Evolutionary conservation across 2,888 invertebrate species (phyloP), one percentile per base, ranked within the genome.

Genomic region (Platycheirus albimanus): DNA sequence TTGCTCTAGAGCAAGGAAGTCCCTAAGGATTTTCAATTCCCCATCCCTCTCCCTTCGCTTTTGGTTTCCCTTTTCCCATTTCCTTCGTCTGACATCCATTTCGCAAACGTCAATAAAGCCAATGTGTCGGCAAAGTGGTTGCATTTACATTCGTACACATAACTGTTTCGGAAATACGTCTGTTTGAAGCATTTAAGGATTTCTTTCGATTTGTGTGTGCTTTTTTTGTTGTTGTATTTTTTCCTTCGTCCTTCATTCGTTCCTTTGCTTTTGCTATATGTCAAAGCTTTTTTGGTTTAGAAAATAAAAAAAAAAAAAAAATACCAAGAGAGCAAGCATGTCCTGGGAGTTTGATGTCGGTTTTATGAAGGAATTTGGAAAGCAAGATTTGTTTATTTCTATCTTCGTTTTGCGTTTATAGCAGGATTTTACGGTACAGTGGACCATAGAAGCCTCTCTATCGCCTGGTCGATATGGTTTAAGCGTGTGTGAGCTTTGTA

Each of bases 101-200:
- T 81, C 77, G 72, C 77, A 83, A 78, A 78, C 83, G 78, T 83
- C 83, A 83, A 83, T 83, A 83, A 78, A 83, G 83, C 78, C 83
- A 83, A 83, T 83, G 83, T 83, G 83, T 83, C 78, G 72, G 83
- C 78, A 83, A 83, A 83, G 83, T 83, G 83, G 78, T 83, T 83
- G 83, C 78, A 83, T 83, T 83, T 83, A 83, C 83, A 83, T 83
- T 83, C 83, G 83, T 83, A 72, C 78, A 83, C 72, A 78, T 83
- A 83, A 83, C 78, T 72, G 72, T 78, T 83, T 83, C 78, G 72
- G 78, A 78, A 83, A 83, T 83, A 72, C 72, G 83, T 74, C 83
- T 83, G 83, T 78, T 83, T 83, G 64, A 64, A 78, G 72, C 83
- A 74, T 83, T 83, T 83, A 83, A 83, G 78, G 72, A 83, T 83